Conservation (phyloP, 2,888 invertebrate species). For the Exephanes ischioxanthus region DNA sequence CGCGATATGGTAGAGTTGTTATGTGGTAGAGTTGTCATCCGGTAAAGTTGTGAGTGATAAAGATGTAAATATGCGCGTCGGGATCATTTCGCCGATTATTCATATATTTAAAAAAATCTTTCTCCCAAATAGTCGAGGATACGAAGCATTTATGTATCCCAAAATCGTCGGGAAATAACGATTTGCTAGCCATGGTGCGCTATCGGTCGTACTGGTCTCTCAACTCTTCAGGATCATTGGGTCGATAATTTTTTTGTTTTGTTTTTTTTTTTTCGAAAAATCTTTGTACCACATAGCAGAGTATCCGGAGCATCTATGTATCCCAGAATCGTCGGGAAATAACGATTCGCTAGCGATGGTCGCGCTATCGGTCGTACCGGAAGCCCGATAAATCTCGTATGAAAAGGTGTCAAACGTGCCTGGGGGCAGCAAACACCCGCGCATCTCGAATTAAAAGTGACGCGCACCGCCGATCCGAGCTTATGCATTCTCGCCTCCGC, state of each 20-base stretch:
- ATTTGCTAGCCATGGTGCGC: constrained; percentile 45
- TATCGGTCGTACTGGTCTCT: constrained; percentile 1
- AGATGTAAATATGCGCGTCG: no score
- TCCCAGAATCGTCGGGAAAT: constrained; percentile 38
- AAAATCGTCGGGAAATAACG: constrained; percentile 49
- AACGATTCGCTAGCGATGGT: constrained; percentile 55
- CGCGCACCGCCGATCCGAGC: constrained; percentile 70
- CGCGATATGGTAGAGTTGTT: no score
- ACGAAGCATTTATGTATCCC: neutral
- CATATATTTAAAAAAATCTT: neutral
- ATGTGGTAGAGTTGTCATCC: no score
- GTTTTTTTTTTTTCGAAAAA: neutral
- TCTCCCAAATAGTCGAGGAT: neutral
- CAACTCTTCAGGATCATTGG: neutral
- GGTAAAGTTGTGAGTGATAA: no score
- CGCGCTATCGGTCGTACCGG: constrained; percentile 20
- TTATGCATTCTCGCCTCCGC: constrained; percentile 67
- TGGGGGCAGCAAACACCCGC: constrained; percentile 51
- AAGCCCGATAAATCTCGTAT: constrained; percentile 81
- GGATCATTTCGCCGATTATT: no score
- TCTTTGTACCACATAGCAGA: neutral
- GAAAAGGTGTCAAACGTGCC: constrained; percentile 81
- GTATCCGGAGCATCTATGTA: neutral
- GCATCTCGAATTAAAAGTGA: constrained; percentile 83
- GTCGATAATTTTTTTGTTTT: constrained; percentile 8